These are phyloP conservation scores for Drosophila prosaltans DNA, from an alignment of 1,140 invertebrate species.

Conservation along the genomic window DNA sequence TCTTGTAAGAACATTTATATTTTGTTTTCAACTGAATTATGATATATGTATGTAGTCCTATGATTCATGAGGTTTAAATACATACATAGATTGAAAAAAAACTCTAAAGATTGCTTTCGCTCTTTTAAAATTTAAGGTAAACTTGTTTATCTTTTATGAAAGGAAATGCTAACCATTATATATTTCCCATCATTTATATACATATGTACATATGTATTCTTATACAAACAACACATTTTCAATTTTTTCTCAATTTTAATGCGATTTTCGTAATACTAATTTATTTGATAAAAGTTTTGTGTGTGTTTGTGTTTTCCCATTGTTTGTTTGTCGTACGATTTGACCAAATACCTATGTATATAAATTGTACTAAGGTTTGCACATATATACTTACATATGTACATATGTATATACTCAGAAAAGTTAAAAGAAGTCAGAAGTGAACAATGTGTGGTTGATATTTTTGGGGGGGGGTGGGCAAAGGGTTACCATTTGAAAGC, in stretches of 20 bases:
- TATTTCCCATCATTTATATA: too few species aligned
- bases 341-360: neutral
- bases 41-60: too few species aligned
- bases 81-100: too few species aligned
- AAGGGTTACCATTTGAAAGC: constrained; percentile 15
- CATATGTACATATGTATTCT: too few species aligned
- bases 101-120: too few species aligned
- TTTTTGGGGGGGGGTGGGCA: neutral
- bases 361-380: neutral
- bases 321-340: neutral
- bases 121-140: too few species aligned
- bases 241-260: neutral
- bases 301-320: neutral
- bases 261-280: neutral
- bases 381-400: neutral
- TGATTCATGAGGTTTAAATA: too few species aligned
- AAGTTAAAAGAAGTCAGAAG: constrained; percentile 1
- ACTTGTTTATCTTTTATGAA: too few species aligned
- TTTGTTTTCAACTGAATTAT: too few species aligned
- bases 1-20: too few species aligned
- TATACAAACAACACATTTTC: neutral
- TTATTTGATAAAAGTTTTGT: neutral
- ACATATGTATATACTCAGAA: neutral
- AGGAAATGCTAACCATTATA: too few species aligned
- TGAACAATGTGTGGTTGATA: neutral